phyloP scores from a whole-genome alignment of 53 echinoderm and acorn worm genomes.

The Apostichopus leukothele region DNA sequence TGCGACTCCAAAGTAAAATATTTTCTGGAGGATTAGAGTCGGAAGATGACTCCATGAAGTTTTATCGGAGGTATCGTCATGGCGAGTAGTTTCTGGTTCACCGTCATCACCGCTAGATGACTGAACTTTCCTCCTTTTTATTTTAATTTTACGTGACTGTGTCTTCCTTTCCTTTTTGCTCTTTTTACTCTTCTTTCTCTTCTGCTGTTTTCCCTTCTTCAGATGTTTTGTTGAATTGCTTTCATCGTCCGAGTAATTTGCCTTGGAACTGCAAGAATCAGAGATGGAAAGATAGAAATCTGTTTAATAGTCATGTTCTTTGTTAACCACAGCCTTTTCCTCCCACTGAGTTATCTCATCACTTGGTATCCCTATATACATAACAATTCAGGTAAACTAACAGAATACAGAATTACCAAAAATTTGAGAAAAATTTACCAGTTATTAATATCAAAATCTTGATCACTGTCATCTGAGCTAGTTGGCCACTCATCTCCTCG shows the following conservation, averaged over 20 bases:
- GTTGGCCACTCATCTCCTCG: conserved; percentile 73
- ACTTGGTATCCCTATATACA: too few relatives aligned
- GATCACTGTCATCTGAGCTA: conserved; percentile 65
- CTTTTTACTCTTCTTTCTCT: conserved; percentile 12
- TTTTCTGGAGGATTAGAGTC: conserved; percentile 9
- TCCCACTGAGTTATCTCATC: too few relatives aligned
- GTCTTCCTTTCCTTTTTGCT: neutral
- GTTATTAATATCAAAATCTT: conserved; percentile 57
- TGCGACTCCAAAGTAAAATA: neutral
- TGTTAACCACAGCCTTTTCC: too few relatives aligned
- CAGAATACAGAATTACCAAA: too few relatives aligned
- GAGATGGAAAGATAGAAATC: too few relatives aligned
- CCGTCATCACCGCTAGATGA: neutral
- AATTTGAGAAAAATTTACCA: conserved; percentile 13
- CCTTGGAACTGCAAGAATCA: too few relatives aligned
- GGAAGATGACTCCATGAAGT: neutral
- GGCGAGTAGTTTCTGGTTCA: too few relatives aligned
- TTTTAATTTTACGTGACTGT: neutral
- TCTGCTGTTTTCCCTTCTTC: neutral
- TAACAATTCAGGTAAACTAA: too few relatives aligned
- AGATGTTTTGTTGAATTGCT: neutral
- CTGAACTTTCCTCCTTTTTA: neutral
- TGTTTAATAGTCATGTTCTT: neutral
- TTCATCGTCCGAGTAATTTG: neutral
- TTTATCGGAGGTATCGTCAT: neutral